These are phyloP conservation scores for Mergus octosetaceus DNA, from an alignment of 2,797 vertebrate genomes.

Conservation along the genomic window DNA sequence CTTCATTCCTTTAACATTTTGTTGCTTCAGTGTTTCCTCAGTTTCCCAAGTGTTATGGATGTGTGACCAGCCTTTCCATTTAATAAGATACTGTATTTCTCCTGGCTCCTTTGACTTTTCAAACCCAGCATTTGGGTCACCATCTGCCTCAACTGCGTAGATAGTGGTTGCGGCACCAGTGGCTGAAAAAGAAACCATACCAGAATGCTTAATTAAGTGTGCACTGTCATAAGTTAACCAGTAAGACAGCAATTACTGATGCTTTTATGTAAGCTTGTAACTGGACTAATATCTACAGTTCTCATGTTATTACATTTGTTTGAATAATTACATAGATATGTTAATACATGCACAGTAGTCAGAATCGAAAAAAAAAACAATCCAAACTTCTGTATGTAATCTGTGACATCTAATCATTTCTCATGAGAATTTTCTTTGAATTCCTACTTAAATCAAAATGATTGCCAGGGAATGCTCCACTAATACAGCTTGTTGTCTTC, in stretches of 20 bases:
- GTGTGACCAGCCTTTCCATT: constrained; percentile 99
- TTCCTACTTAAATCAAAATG: neutral
- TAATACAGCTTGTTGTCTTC: neutral
- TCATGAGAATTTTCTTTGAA: neutral
- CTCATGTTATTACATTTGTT: neutral
- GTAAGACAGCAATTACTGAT: neutral
- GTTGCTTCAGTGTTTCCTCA: constrained; percentile 93
- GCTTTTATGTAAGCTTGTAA: neutral
- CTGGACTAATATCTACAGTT: neutral
- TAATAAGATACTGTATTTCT: constrained; percentile 94
- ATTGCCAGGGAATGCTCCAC: neutral
- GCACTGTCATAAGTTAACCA: neutral
- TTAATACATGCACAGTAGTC: neutral
- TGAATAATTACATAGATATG: neutral
- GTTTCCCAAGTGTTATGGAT: constrained; percentile 99
- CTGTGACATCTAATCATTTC: neutral
- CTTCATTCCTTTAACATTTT: constrained; percentile 99
- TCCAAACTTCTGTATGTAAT: neutral
- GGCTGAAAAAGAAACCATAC: constrained; percentile 75
- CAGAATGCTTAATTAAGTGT: neutral
- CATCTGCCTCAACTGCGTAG: constrained; percentile 95
- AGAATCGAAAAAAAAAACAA: neutral
- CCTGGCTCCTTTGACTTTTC: constrained; percentile 86
- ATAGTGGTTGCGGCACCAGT: constrained; percentile 95
- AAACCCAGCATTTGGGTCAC: constrained; percentile 91